A percentile compares a stretch with the other conserved stretches of the same genome.
phyloP scores from a whole-genome alignment of 64 coral and sea anemone genomes.

The Montipora foliosa region DNA sequence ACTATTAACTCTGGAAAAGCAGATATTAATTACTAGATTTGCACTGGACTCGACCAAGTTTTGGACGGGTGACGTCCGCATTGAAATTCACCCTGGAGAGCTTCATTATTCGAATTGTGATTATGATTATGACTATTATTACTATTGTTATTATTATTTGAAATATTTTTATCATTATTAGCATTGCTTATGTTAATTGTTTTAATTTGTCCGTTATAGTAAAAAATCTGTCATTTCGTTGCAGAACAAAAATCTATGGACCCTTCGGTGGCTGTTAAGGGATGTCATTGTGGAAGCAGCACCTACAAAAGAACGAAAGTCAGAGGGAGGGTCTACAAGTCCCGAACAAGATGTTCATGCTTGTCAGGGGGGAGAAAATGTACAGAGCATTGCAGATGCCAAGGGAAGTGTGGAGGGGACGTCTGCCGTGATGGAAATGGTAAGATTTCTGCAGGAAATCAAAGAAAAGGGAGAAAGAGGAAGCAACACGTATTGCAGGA shows the following conservation, averaged over 20 bases:
- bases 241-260: not conserved
- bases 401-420: constrained; percentile 30
- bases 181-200: not conserved
- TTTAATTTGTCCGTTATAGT: not conserved
- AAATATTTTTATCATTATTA: not conserved
- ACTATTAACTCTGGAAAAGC: not conserved
- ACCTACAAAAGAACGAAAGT: not conserved
- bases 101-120: not conserved
- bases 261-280: not conserved
- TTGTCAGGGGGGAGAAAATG: constrained; percentile 48
- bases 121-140: not conserved
- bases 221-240: constrained; percentile 1
- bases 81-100: not conserved
- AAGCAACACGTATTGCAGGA: constrained; percentile 47
- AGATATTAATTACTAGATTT: constrained; percentile 6
- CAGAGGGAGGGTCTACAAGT: constrained; percentile 36
- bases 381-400: constrained; percentile 42
- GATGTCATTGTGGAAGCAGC: constrained; percentile 27
- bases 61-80: not conserved
- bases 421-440: not conserved
- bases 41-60: not conserved
- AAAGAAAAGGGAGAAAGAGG: constrained; percentile 44
- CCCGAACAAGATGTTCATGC: constrained; percentile 38
- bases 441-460: constrained; percentile 2
- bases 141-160: too few relatives aligned